Evolutionary conservation across 2,797 vertebrate genomes (phyloP), one percentile per base, ranked within the genome.

Genomic region (Cuculus canorus): DNA sequence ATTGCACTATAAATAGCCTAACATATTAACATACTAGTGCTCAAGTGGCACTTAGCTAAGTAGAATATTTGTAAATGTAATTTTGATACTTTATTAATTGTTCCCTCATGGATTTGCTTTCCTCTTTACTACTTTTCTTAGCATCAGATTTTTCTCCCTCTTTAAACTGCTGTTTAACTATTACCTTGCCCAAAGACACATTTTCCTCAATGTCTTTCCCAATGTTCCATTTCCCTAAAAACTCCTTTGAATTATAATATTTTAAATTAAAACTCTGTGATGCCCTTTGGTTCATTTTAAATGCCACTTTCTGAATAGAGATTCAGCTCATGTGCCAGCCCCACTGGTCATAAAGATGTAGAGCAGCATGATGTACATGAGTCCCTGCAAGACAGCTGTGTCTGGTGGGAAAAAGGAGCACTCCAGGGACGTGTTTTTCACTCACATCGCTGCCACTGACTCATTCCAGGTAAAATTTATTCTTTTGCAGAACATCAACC

Each of bases 61-160:
- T 80, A 84, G 66, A 61, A 83, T 66, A 84, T 56, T 91, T 86
- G 35, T 69, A 86, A 89, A 77, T 50, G 50, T 61, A 72, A 50
- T 63, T 82, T 92, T 82, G 81, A 35, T 63, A 52, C 64, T 75
- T 91, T 91, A 81, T 88, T 79, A 91, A 86, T 94, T 90, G 33
- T 64, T 91, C 45, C 27, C 39, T 82, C 16, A 10, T 32, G 28
- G 60, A 64, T 77, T 85, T 73, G 21, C 23, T 82, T 88, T 88
- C 79, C 17, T 82, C 19, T 54, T 77, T 80, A 37, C 48, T 28
- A 7, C 25, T 68, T 80, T 47, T 52, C 25, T 72, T 61, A 17
- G 7, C 54, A 41, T 43, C 45, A 64, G 59, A 81, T 64, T 79
- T 91, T 10, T 4, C 7, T 14, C n/a, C 4, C 21, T 23, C 43